These are phyloP conservation scores for Brienomyrus longianalis DNA, from an alignment of 2,113 vertebrate genomes.

Conservation along the genomic window DNA sequence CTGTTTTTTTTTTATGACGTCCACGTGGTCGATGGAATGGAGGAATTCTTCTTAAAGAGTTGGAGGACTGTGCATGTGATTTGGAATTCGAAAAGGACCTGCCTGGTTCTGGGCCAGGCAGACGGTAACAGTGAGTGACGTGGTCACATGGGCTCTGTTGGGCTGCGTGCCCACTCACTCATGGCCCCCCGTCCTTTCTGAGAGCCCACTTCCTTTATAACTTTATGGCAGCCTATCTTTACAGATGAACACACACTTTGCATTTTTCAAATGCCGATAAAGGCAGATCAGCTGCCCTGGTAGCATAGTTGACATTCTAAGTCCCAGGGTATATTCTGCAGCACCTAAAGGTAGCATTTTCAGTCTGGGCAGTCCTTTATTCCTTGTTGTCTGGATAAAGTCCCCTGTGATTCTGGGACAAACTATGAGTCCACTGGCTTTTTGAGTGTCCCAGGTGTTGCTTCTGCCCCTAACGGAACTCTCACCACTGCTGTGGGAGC, in stretches of 20 bases:
- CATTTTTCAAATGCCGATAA: slow-evolving; percentile 63
- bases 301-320: slow-evolving; percentile 40
- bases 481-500: neutral
- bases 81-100: neutral
- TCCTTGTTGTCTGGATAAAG: neutral
- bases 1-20: neutral
- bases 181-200: slow-evolving; percentile 53
- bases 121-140: neutral
- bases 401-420: neutral
- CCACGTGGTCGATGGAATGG: neutral
- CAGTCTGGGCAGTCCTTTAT: neutral
- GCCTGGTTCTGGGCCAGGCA: neutral
- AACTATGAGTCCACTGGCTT: neutral
- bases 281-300: slow-evolving; percentile 54
- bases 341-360: neutral
- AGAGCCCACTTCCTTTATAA: slow-evolving; percentile 51
- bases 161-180: neutral
- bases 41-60: neutral
- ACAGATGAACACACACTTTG: slow-evolving; percentile 49
- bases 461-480: neutral
- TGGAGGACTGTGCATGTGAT: neutral
- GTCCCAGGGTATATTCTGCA: neutral
- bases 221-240: slow-evolving; percentile 62
- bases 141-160: neutral
- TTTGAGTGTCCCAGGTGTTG: neutral